phyloP scores from a whole-genome alignment of 2,113 vertebrate genomes.

The Malurus alboscapulatus region DNA sequence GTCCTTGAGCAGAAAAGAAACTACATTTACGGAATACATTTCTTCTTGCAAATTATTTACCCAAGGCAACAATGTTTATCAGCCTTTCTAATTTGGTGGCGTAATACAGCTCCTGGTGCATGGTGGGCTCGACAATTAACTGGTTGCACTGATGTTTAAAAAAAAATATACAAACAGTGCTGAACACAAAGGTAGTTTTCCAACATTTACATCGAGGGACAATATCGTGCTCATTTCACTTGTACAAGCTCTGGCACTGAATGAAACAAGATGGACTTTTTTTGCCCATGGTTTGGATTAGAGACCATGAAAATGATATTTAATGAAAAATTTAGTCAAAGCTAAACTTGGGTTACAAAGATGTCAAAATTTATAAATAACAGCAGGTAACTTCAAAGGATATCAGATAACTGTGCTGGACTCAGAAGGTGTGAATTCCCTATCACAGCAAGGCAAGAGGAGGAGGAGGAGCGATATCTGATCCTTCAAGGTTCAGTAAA shows the following conservation, averaged over 20 bases:
- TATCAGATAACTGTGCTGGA: not conserved
- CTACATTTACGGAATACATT: not conserved
- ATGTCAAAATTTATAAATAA: not conserved
- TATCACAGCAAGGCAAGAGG: not conserved
- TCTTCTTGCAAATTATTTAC: slow-evolving; percentile 19
- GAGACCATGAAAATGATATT: not conserved
- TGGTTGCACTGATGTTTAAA: not conserved
- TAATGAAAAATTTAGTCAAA: not conserved
- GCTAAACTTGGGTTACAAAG: not conserved
- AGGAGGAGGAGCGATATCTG: not conserved
- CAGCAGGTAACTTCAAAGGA: not conserved
- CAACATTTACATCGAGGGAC: not conserved
- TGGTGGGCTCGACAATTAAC: not conserved
- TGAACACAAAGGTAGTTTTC: not conserved
- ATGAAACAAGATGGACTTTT: not conserved
- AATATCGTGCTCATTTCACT: not conserved
- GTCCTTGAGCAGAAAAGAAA: slow-evolving; percentile 28
- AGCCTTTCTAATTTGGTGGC: not conserved
- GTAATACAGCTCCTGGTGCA: not conserved
- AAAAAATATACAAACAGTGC: not conserved
- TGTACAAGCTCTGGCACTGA: not conserved
- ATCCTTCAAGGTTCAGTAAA: slow-evolving; percentile 17
- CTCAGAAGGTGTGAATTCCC: not conserved
- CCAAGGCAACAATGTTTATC: slow-evolving; percentile 14
- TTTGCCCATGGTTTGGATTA: not conserved